These are phyloP conservation scores for Phylloscopus collybita DNA, from an alignment of 2,797 vertebrate genomes.

Conservation along the genomic window DNA sequence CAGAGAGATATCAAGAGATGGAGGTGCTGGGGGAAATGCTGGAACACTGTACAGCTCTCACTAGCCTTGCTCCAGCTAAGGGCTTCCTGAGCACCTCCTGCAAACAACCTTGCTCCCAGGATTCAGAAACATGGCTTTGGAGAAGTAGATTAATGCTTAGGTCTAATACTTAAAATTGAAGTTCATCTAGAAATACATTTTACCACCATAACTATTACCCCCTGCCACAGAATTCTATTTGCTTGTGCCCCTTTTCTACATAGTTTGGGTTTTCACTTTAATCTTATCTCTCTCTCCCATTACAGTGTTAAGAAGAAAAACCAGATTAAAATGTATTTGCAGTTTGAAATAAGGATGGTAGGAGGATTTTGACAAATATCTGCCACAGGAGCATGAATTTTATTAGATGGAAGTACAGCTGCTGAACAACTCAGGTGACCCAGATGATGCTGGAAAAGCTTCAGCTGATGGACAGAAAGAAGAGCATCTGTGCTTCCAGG, in stretches of 20 bases:
- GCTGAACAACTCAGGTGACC: not conserved
- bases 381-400: not conserved
- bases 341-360: not conserved
- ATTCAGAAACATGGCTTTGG: not conserved
- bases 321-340: not conserved
- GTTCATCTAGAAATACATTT: not conserved
- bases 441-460: not conserved
- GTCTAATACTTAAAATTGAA: not conserved
- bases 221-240: not conserved
- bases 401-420: not conserved
- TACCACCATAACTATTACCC: not conserved
- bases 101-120: not conserved
- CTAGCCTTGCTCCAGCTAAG: not conserved
- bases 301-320: not conserved
- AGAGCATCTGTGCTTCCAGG: not conserved
- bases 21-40: not conserved
- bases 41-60: fast-evolving
- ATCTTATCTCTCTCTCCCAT: not conserved
- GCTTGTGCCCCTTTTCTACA: not conserved
- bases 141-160: not conserved
- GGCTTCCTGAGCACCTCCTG: not conserved
- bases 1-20: not conserved
- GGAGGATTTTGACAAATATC: not conserved
- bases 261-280: not conserved
- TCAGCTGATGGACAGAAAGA: not conserved